Base-by-base conservation (phyloP, 2,797 vertebrate genomes). In the Typhlichthys eigenmanni region DNA sequence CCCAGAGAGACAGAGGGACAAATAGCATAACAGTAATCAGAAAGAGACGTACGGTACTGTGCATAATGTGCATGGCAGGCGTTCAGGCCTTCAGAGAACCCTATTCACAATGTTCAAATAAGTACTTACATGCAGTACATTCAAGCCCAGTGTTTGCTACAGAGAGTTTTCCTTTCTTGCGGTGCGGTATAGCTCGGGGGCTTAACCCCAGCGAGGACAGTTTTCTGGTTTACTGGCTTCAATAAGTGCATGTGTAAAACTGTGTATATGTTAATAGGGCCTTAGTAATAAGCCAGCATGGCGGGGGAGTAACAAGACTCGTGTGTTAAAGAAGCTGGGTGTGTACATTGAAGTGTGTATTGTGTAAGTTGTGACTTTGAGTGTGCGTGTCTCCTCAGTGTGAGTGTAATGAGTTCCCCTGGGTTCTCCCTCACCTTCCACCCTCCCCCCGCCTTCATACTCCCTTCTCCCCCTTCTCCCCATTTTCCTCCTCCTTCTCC, bases 321-420 rank as follows among this genome's bases (percentile, higher is more conserved):
- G 80, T 85, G 79, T 46, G 60, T 87, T 81, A 79, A 83, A 84
- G 38, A 75, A 64, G 73, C 74, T 51, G 66, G 78, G 56, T 59
- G 55, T 52, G 47, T 34, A 51, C 13, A 16, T 47, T 12, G 16
- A 62, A 69, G 69, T 78, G 53, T 64, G 81, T 74, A 78, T 62
- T 75, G 71, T 70, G 56, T 73, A 58, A 52, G 47, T 47, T 66
- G 60, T 74, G 66, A 74, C 70, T 71, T 68, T 67, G 69, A 47
- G 79, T 76, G 17, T 64, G 34, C 65, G 77, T 75, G 66, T 88
- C 78, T 81, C 77, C 73, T 79, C 83, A 77, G 78, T 84, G 72
- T 77, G 53, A 66, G 69, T 53, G 81, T 91, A 91, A 91, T 91
- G 86, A 90, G 88, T 69, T 89, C 89, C 85, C 85, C 63, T 58